These are phyloP conservation scores for Chironomus riparius DNA, from an alignment of 2,888 invertebrate species.

Conservation along the genomic window DNA sequence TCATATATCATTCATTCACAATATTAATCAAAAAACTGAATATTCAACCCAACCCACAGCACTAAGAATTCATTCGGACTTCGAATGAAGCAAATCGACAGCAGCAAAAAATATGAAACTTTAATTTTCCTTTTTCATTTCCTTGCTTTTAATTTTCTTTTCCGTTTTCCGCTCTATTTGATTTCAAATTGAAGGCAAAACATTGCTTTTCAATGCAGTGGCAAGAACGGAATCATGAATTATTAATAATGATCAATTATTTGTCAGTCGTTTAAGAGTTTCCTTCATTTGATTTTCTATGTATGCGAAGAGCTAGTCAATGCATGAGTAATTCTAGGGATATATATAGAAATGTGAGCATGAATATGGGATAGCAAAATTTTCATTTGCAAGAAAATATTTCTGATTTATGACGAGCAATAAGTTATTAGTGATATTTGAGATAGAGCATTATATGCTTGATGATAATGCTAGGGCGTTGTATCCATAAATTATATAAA, in stretches of 20 bases:
- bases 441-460: too few relatives aligned
- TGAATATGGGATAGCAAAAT: too few relatives aligned
- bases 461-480: too few relatives aligned
- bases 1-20: too few relatives aligned
- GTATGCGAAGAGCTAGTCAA: background rate
- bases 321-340: too few relatives aligned
- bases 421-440: too few relatives aligned
- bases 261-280: background rate
- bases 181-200: background rate
- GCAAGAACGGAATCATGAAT: background rate
- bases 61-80: background rate
- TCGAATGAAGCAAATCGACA: background rate
- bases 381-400: too few relatives aligned
- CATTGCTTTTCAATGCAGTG: background rate
- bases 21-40: too few relatives aligned
- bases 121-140: background rate
- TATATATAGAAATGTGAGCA: too few relatives aligned
- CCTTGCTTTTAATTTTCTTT: background rate
- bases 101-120: background rate
- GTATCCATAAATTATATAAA: too few relatives aligned
- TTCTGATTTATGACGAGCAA: too few relatives aligned
- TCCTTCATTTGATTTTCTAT: background rate
- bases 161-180: background rate
- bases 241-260: slow-evolving; percentile 5
- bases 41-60: too few relatives aligned